A percentile compares a stretch with the other conserved stretches of the same genome.
phyloP scores from a whole-genome alignment of 2,797 vertebrate species.

The Merluccius polli region DNA sequence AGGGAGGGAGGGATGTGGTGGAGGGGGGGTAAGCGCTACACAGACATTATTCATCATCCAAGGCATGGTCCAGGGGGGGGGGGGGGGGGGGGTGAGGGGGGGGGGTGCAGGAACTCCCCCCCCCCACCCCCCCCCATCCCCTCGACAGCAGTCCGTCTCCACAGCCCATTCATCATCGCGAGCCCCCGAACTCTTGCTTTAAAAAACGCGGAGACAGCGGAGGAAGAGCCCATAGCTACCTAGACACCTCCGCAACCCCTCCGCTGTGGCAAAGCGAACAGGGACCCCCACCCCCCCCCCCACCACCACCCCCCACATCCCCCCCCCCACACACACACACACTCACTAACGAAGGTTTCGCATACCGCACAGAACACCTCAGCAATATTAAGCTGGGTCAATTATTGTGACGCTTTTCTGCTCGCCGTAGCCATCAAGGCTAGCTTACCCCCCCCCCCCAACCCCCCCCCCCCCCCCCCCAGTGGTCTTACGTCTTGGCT shows the following conservation, averaged over 20 bases:
- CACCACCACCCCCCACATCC: no score
- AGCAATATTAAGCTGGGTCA: constrained; percentile 74
- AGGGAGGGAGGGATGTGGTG: no score
- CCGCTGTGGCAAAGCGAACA: no score
- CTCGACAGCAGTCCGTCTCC: constrained; percentile 69
- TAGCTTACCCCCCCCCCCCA: background rate
- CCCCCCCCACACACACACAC: no score
- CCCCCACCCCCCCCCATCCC: constrained; percentile 46
- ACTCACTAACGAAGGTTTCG: constrained; percentile 58
- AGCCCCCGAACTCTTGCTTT: constrained; percentile 57
- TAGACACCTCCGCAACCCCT: no score
- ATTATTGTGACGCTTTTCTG: constrained; percentile 64
- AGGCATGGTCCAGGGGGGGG: constrained; percentile 51
- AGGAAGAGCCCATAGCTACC: no score
- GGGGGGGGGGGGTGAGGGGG: no score
- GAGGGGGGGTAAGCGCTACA: constrained; percentile 33
- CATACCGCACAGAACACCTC: constrained; percentile 60
- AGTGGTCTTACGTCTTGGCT: constrained; percentile 26
- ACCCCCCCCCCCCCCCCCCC: background rate
- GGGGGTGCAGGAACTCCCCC: no score
- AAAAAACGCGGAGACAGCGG: constrained; percentile 46
- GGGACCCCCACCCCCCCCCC: no score
- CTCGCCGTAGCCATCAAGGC: constrained; percentile 56
- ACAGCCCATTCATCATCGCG: constrained; percentile 65
- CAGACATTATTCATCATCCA: constrained; percentile 74